These are phyloP conservation scores for Dioctria linearis DNA, from an alignment of 2,888 invertebrate species.

Conservation along the genomic window DNA sequence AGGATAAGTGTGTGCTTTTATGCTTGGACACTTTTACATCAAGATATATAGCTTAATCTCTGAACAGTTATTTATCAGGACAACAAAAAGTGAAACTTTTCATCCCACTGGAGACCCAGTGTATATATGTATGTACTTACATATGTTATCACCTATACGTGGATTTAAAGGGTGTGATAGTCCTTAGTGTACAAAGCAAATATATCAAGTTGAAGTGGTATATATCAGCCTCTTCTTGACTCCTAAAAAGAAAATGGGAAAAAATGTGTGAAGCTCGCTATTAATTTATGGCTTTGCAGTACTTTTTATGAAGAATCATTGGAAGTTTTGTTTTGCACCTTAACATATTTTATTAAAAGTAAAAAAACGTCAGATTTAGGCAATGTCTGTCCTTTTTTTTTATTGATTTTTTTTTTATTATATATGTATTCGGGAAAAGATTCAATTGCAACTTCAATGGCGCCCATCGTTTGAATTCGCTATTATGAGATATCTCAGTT, in stretches of 20 bases:
- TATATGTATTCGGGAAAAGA: too few species aligned
- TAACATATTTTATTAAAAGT: too few species aligned
- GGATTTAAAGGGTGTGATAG: neutral
- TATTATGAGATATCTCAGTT: too few species aligned
- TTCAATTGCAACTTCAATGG: too few species aligned
- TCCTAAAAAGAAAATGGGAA: neutral
- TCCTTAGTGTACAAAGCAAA: neutral
- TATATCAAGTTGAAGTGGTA: neutral
- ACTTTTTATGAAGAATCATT: neutral
- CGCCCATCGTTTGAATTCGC: too few species aligned
- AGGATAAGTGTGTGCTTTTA: neutral
- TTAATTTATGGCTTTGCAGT: neutral
- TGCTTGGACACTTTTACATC: neutral
- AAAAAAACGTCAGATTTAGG: too few species aligned
- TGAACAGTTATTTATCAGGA: conserved; percentile 6
- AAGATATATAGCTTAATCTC: conserved; percentile 13
- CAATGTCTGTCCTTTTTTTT: too few species aligned
- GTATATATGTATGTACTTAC: neutral
- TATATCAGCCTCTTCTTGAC: neutral
- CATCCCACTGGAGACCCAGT: neutral
- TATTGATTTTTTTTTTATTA: too few species aligned
- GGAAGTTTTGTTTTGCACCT: too few species aligned
- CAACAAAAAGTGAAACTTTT: neutral
- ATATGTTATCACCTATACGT: too few species aligned
- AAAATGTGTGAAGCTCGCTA: neutral